These are phyloP conservation scores for Patella pellucida DNA, from an alignment of 2,888 invertebrate species.

Conservation along the genomic window DNA sequence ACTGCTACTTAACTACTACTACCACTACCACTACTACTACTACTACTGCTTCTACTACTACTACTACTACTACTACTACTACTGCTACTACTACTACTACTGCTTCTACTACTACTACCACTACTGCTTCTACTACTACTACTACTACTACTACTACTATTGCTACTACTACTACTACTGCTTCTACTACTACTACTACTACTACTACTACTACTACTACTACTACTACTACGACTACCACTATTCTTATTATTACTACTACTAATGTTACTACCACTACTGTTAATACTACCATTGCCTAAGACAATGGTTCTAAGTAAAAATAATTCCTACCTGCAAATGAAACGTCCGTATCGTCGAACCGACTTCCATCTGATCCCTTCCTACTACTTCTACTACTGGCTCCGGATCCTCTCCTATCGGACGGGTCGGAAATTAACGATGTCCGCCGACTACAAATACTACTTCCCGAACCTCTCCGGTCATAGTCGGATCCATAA, in stretches of 20 bases:
- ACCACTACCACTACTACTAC: constrained; percentile 12
- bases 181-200: no score
- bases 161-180: no score
- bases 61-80: constrained; percentile 12
- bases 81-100: constrained; percentile 12
- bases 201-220: no score
- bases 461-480: constrained; percentile 60
- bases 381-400: constrained; percentile 55
- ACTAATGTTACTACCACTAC: no score
- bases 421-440: constrained; percentile 58
- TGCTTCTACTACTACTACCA: background rate
- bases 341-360: constrained; percentile 60
- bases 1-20: background rate
- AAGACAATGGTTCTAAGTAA: background rate
- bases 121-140: constrained; percentile 9
- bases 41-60: background rate
- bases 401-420: constrained; percentile 55
- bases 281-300: background rate
- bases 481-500: constrained; percentile 56
- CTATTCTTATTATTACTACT: no score
- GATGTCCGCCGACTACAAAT: constrained; percentile 60
- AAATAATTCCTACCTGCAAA: constrained; percentile 49
- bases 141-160: background rate
- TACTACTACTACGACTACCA: no score
- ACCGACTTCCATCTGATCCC: constrained; percentile 59